Percentiles rank a stretch among this genome's conserved stretches.
Conservation (phyloP, 2,888 invertebrate genomes). For the Meiosimyza decipiens region DNA sequence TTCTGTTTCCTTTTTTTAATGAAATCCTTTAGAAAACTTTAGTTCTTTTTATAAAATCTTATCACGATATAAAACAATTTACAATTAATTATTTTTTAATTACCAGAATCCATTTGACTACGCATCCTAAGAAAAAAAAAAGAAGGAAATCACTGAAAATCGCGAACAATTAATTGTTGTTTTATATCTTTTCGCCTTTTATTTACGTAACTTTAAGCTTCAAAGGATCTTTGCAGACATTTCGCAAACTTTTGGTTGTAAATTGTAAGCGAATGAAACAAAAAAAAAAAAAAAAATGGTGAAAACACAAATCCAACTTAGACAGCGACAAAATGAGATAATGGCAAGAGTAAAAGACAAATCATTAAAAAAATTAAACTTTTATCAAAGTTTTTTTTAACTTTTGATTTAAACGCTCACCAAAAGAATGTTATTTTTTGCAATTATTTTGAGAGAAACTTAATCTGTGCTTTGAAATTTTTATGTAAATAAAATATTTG, state of each 20-base stretch:
- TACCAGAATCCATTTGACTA: slow-evolving; percentile 4
- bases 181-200: slow-evolving; percentile 17
- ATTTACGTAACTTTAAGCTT: neutral
- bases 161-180: slow-evolving; percentile 23
- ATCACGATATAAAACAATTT: slow-evolving; percentile 7
- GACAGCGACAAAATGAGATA: slow-evolving; percentile 4
- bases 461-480: no score
- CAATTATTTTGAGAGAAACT: no score
- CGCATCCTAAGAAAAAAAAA: neutral
- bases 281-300: neutral
- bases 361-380: slow-evolving; percentile 31
- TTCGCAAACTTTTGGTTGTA: neutral
- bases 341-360: slow-evolving; percentile 15
- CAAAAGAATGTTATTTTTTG: no score
- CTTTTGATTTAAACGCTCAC: slow-evolving; percentile 4
- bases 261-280: slow-evolving; percentile 1
- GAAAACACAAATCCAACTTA: neutral
- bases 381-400: neutral
- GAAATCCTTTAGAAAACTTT: no score
- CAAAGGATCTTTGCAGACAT: slow-evolving; percentile 3
- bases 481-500: no score
- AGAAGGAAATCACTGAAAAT: neutral
- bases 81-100: slow-evolving; percentile 18
- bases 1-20: no score
- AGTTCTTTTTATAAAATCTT: neutral